A percentile compares a stretch with the other conserved stretches of the same genome.
phyloP scores from a whole-genome alignment of 1,140 invertebrate species.

The Drosophila grimshawi region DNA sequence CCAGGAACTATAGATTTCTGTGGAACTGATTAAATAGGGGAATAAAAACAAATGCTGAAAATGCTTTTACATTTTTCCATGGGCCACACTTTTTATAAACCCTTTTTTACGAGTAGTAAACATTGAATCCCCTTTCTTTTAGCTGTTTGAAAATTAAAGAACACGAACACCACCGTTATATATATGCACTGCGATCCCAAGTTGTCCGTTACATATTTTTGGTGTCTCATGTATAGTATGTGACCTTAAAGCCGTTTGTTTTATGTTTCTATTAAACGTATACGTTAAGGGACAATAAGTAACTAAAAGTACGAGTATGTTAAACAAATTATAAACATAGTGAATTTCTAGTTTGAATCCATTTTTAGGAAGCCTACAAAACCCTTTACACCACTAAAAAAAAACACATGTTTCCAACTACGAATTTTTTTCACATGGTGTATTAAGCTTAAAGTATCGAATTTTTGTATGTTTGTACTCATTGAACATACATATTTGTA shows the following conservation, averaged over 20 bases:
- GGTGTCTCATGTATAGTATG: background rate
- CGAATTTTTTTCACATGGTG: constrained; percentile 67
- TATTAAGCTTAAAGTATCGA: constrained; percentile 54
- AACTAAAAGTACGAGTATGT: constrained; percentile 46
- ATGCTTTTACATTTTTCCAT: too few relatives aligned
- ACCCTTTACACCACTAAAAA: constrained; percentile 4
- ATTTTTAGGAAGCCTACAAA: constrained; percentile 9
- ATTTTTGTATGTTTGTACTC: constrained; percentile 38
- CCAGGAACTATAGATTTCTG: background rate
- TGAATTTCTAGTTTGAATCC: constrained; percentile 24
- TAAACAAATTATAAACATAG: constrained; percentile 20
- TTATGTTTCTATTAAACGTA: constrained; percentile 31
- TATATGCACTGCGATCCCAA: constrained; percentile 21
- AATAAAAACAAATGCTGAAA: too few relatives aligned
- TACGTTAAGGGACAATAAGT: constrained; percentile 65
- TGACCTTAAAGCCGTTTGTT: constrained; percentile 18
- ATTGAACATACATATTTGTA: constrained; percentile 24
- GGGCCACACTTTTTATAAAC: too few relatives aligned
- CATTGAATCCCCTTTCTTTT: background rate
- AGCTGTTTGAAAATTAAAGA: background rate
- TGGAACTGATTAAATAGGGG: background rate
- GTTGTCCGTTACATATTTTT: constrained; percentile 10
- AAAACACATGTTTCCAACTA: constrained; percentile 55
- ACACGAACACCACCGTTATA: constrained; percentile 37
- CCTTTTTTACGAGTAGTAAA: too few relatives aligned